Percentiles rank a stretch among this genome's conserved stretches.
Conservation (phyloP, 1,140 invertebrate species). For the Diprion similis region DNA sequence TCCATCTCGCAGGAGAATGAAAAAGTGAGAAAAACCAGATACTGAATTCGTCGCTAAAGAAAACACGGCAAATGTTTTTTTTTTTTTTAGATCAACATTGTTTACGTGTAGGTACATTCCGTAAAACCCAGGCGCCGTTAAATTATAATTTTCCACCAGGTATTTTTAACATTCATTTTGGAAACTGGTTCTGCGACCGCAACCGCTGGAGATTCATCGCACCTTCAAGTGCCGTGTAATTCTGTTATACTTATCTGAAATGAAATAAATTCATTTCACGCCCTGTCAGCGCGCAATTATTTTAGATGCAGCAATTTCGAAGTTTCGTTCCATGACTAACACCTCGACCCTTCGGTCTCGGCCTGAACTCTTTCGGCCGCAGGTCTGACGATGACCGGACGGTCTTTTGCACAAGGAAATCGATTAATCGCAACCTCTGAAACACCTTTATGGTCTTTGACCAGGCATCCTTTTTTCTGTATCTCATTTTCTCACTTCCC, state of each 20-base stretch:
- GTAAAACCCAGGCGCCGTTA: background rate
- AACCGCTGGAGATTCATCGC: conserved; percentile 53
- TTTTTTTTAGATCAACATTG: too few species aligned
- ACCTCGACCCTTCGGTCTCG: conserved; percentile 40
- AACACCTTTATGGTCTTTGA: background rate
- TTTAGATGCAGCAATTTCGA: conserved; percentile 58
- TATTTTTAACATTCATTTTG: background rate
- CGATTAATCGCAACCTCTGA: background rate
- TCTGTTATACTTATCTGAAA: conserved; percentile 61
- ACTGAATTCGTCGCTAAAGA: too few species aligned
- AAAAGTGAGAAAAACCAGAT: too few species aligned
- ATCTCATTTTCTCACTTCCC: background rate
- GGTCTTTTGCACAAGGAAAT: conserved; percentile 8
- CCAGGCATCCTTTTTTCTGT: background rate
- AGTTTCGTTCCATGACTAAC: conserved; percentile 56
- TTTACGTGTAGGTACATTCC: too few species aligned
- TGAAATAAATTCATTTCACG: conserved; percentile 65
- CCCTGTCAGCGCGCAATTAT: conserved; percentile 63
- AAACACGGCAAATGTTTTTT: too few species aligned
- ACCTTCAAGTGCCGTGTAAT: conserved; percentile 61
- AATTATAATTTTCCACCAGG: background rate
- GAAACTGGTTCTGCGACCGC: conserved; percentile 21
- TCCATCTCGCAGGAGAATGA: too few species aligned
- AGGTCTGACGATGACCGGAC: background rate
- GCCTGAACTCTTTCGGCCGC: conserved; percentile 41